Percentiles rank a stretch among this genome's conserved stretches.
Conservation (phyloP, 2,888 invertebrate species). For the Melanchra persicariae region DNA sequence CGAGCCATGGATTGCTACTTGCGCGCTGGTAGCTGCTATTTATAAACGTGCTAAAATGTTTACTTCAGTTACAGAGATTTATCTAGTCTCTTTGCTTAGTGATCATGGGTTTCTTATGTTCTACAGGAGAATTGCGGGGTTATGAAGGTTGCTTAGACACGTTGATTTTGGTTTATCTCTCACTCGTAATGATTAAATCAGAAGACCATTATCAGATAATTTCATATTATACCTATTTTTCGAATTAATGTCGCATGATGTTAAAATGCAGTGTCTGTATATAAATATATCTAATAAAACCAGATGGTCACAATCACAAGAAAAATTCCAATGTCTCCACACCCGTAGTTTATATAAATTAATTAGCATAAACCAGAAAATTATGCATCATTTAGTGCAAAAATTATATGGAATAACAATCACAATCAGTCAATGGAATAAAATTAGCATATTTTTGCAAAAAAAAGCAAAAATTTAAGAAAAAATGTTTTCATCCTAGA, state of each 20-base stretch:
- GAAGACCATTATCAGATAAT: no score
- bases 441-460: conserved; percentile 3
- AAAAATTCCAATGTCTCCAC: conserved; percentile 23
- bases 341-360: neutral
- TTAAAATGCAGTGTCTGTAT: neutral
- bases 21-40: conserved; percentile 35
- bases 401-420: neutral
- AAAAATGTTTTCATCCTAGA: conserved; percentile 6
- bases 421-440: neutral
- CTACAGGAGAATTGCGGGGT: no score
- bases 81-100: conserved; percentile 13
- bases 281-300: conserved; percentile 14
- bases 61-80: conserved; percentile 16
- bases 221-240: neutral
- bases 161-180: no score
- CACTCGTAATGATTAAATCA: neutral
- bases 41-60: conserved; percentile 40
- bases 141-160: no score
- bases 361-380: conserved; percentile 24
- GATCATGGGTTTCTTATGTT: neutral
- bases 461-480: conserved; percentile 13
- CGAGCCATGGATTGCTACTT: conserved; percentile 21
- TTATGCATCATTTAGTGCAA: conserved; percentile 27
- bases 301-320: conserved; percentile 13
- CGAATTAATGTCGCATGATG: neutral